Evolutionary conservation across 2,113 vertebrate species (phyloP).

Genomic region (Lepus americanus): DNA sequence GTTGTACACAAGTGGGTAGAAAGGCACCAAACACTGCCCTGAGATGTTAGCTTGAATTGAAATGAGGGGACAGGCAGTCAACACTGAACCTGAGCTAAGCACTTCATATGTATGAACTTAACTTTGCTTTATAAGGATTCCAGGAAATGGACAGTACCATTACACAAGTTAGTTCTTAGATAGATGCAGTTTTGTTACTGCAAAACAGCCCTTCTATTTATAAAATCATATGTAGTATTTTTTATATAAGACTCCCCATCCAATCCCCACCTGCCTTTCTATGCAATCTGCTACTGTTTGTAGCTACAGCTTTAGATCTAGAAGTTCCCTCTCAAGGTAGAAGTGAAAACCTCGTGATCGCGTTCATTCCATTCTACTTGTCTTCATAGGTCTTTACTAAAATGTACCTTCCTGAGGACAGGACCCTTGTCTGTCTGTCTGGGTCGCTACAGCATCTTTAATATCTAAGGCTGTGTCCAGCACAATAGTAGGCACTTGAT

Average conservation of each 20-base stretch:
- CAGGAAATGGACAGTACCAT: not conserved
- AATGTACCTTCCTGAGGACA: not conserved
- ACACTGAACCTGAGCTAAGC: not conserved
- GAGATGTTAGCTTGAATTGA: not conserved
- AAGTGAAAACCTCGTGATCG: not conserved
- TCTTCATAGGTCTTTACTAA: not conserved
- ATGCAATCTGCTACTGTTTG: not conserved
- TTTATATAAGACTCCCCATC: not conserved
- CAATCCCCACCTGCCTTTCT: not conserved
- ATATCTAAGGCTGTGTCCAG: not conserved
- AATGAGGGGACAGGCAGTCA: not conserved
- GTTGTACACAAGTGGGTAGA: not conserved
- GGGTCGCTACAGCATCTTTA: not conserved
- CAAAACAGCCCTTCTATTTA: constrained; percentile 1
- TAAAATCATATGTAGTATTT: not conserved
- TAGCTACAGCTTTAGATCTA: not conserved
- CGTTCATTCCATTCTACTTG: not conserved
- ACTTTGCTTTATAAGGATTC: not conserved
- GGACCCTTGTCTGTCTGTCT: not conserved
- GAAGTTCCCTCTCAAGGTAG: not conserved
- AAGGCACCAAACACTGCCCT: not conserved
- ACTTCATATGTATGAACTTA: not conserved
- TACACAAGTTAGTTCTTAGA: not conserved
- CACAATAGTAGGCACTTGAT: not conserved
- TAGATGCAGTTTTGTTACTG: not conserved